phyloP scores from a whole-genome alignment of 2,113 vertebrate species.

The Zootoca vivipara region DNA sequence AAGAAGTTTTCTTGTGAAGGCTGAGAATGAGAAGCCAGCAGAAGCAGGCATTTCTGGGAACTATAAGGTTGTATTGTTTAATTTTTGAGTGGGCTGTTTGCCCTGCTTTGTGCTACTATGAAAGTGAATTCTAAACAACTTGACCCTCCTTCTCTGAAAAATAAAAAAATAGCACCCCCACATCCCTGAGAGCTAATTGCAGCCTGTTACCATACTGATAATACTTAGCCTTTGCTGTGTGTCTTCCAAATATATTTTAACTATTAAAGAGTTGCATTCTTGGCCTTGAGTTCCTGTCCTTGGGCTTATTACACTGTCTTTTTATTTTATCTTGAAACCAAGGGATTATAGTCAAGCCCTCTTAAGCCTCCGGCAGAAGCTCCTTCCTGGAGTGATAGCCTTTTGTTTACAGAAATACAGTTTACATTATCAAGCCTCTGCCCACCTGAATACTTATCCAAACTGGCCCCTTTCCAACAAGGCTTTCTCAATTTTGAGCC shows the following conservation, averaged over 20 bases:
- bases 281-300: neutral
- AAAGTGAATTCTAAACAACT: constrained; percentile 9
- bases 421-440: neutral
- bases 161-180: constrained; percentile 17
- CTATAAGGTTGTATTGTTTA: neutral
- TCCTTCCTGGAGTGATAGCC: neutral
- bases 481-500: neutral
- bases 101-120: neutral
- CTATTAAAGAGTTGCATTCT: neutral
- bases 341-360: neutral
- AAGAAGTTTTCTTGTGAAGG: constrained; percentile 22
- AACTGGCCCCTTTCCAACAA: neutral
- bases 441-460: fast-evolving
- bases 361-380: constrained; percentile 15
- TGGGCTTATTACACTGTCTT: neutral
- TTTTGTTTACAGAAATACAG: neutral
- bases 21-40: neutral
- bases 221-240: neutral
- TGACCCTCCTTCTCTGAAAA: constrained; percentile 3
- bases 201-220: neutral
- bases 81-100: constrained; percentile 40
- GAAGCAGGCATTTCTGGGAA: neutral
- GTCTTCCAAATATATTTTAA: neutral
- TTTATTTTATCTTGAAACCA: neutral
- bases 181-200: neutral